phyloP scores from a whole-genome alignment of 2,797 vertebrate species.

The Tamandua tetradactyla region DNA sequence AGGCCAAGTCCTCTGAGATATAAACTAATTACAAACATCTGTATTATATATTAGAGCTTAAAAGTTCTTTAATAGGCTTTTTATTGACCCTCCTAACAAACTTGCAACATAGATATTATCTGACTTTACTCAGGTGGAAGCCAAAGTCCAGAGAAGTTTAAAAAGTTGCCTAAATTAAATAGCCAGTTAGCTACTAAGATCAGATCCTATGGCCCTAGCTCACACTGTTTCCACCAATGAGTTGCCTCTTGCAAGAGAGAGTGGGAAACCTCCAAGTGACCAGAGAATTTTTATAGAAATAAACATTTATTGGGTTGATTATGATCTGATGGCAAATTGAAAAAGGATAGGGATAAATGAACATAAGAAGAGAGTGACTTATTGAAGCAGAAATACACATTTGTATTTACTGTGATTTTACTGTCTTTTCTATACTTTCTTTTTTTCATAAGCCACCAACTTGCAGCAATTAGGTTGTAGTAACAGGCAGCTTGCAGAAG shows the following conservation, averaged over 20 bases:
- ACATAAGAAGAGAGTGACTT: constrained; percentile 78
- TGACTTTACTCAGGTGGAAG: constrained; percentile 3
- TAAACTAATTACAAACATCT: constrained; percentile 6
- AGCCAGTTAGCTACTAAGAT: not conserved
- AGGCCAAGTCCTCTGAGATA: not conserved
- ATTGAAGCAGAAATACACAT: constrained; percentile 83
- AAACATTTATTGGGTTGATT: constrained; percentile 22
- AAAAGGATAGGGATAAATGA: constrained; percentile 80
- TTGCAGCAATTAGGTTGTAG: constrained; percentile 86
- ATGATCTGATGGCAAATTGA: constrained; percentile 68
- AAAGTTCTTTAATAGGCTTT: not conserved
- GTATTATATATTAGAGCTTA: constrained; percentile 7
- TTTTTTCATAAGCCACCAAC: constrained; percentile 79
- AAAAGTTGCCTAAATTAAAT: not conserved
- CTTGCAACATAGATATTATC: not conserved
- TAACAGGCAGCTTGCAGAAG: constrained; percentile 81
- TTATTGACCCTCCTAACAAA: not conserved
- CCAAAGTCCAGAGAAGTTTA: constrained; percentile 3
- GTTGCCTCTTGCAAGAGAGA: not conserved
- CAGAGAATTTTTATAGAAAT: constrained; percentile 27
- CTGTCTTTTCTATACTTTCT: constrained; percentile 55
- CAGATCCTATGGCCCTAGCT: not conserved
- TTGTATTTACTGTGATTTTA: constrained; percentile 83
- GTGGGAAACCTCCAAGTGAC: constrained; percentile 8
- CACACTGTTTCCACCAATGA: not conserved